Base-by-base conservation (phyloP, 2,797 vertebrate species). In the Rhodeus uyekii region DNA sequence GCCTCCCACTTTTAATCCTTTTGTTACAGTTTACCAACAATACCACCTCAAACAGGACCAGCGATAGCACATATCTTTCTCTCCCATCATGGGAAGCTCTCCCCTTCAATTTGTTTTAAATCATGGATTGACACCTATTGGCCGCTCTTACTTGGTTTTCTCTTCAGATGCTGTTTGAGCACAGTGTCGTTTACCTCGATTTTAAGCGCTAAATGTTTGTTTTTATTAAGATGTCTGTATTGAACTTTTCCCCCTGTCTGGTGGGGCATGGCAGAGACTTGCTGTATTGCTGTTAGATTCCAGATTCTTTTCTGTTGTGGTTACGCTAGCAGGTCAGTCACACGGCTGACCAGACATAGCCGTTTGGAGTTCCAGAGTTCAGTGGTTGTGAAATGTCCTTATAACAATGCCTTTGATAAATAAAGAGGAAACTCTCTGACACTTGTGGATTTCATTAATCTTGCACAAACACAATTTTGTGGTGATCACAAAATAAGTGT, bases 301-400 rank as follows among this genome's bases (percentile, higher is more conserved):
- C 84, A 36, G 38, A 42, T 71, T 67, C 5, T 46, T 77, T 81
- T 77, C 50, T 87, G 44, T 80, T 39, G 80, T 82, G 83, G 76
- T 90, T 87, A 80, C 44, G 83, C 81, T 84, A 88, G 55, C 83
- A 85, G 9, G 72, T 86, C 72, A 63, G 75, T 22, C 75, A 7
- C 69, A 38, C 22, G 63, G 77, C 64, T 77, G 78, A 88, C 80
- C 9, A 79, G 80, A 80, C 75, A 67, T 89, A 86, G 75, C 88
- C 83, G 87, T 92, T 87, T 88, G 79, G 86, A 85, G 72, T 87
- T 81, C 78, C 55, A 83, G 82, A 87, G 83, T 90, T 91, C 78
- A 88, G 86, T 91, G 88, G 87, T 91, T 93, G 92, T 93, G 88
- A 92, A 92, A 90, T 91, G 92, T 92, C 88, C 87, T 89, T 93